A percentile compares a stretch with the other conserved stretches of the same genome.
Conservation (phyloP, 1,140 invertebrate species). For the Teleopsis dalmanni region DNA sequence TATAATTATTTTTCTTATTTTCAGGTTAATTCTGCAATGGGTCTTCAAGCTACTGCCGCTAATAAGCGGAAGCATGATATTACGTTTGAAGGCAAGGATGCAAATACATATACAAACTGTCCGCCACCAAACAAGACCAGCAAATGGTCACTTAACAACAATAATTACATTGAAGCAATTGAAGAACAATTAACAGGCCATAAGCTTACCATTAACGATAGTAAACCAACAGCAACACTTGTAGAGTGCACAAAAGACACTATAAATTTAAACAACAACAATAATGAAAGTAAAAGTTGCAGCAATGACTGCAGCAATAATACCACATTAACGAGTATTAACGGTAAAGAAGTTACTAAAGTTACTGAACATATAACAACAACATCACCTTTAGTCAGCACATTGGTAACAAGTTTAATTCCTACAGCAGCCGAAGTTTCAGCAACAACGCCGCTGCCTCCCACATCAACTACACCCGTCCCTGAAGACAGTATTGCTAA, state of each 20-base stretch:
- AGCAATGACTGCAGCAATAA: constrained; percentile 3
- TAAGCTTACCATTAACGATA: constrained; percentile 18
- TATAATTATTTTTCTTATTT: constrained; percentile 36
- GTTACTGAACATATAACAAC: neutral
- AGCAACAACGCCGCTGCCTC: constrained; percentile 26
- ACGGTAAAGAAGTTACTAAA: constrained; percentile 40
- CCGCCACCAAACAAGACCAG: constrained; percentile 46
- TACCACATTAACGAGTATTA: constrained; percentile 23
- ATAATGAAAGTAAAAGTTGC: constrained; percentile 7
- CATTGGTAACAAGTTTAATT: constrained; percentile 3
- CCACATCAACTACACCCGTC: constrained; percentile 32
- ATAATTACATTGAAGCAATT: constrained; percentile 40
- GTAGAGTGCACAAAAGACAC: constrained; percentile 5
- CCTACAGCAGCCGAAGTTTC: constrained; percentile 24
- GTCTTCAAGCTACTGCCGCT: constrained; percentile 62
- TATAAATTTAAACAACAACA: constrained; percentile 6
- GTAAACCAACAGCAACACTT: constrained; percentile 13
- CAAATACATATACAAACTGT: constrained; percentile 38
- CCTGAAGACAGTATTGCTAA: constrained; percentile 49
- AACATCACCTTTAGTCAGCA: neutral
- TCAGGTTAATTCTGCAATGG: constrained; percentile 68
- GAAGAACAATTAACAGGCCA: constrained; percentile 23
- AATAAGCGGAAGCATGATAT: constrained; percentile 59
- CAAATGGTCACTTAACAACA: constrained; percentile 45
- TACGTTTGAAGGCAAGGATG: constrained; percentile 41